Conservation (phyloP, 2,888 invertebrate genomes). For the Eupeodes latifasciatus region DNA sequence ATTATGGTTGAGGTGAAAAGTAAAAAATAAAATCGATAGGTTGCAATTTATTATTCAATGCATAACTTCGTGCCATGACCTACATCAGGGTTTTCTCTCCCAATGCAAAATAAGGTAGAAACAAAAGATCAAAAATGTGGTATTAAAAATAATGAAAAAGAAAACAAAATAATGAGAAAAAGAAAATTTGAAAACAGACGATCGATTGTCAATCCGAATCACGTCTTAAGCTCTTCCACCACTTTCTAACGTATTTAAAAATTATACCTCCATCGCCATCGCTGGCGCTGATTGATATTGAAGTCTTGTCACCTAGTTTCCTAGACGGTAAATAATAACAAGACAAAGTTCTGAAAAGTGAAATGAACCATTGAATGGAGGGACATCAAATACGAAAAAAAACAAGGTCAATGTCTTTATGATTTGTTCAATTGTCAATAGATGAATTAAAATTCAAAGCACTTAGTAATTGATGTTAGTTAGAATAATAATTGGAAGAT, state of each 20-base stretch:
- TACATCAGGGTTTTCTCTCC: conserved; percentile 74
- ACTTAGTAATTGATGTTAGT: background rate
- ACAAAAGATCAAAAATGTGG: conserved; percentile 31
- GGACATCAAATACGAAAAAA: background rate
- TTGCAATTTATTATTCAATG: conserved; percentile 56
- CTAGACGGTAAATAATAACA: conserved; percentile 10
- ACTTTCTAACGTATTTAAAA: conserved; percentile 68
- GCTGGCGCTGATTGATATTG: conserved; percentile 11
- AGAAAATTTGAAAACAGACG: conserved; percentile 46
- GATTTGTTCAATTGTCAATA: conserved; percentile 23
- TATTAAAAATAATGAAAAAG: background rate
- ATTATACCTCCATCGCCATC: conserved; percentile 19
- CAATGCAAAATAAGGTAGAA: conserved; percentile 36
- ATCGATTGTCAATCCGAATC: conserved; percentile 61
- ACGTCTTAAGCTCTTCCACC: conserved; percentile 51
- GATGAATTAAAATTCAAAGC: conserved; percentile 31
- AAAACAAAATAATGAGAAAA: conserved; percentile 7
- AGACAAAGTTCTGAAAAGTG: conserved; percentile 28
- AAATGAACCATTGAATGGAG: conserved; percentile 11
- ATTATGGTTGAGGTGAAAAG: conserved; percentile 16
- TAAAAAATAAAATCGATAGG: conserved; percentile 26
- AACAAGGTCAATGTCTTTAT: conserved; percentile 35
- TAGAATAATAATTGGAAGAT: background rate
- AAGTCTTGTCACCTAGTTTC: conserved; percentile 28
- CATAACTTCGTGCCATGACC: conserved; percentile 60